A percentile compares a stretch with the other conserved stretches of the same genome.
Evolutionary conservation across 2,888 invertebrate species (phyloP).

Genomic region (Cenopis cana): DNA sequence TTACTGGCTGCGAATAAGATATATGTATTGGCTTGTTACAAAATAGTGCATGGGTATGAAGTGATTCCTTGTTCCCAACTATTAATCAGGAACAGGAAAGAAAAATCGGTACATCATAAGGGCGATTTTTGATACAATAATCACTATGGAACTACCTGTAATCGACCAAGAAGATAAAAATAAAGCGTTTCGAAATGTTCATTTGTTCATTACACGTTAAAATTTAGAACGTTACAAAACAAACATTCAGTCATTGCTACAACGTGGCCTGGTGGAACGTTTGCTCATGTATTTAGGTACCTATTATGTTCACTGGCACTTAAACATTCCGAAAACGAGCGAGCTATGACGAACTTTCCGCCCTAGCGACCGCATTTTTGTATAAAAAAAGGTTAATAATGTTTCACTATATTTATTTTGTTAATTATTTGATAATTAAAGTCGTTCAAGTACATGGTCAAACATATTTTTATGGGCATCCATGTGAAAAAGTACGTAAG

Average conservation of each 20-base stretch:
- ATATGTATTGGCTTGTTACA: too few species aligned
- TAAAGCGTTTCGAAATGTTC: background rate
- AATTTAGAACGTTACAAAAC: constrained; percentile 4
- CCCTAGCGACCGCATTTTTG: constrained; percentile 35
- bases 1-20: too few species aligned
- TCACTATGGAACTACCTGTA: too few species aligned
- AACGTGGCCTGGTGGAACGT: constrained; percentile 14
- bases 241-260: constrained; percentile 21
- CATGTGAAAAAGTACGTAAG: background rate
- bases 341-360: constrained; percentile 50
- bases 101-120: too few species aligned
- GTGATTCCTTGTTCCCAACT: too few species aligned
- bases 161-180: too few species aligned
- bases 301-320: constrained; percentile 19
- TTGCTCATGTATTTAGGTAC: constrained; percentile 27
- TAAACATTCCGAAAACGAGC: constrained; percentile 54
- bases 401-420: background rate
- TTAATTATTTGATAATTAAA: background rate
- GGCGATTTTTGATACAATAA: too few species aligned
- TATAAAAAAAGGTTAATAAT: background rate
- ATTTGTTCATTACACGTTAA: background rate
- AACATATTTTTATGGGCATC: background rate
- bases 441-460: background rate
- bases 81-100: too few species aligned
- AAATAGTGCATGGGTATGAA: too few species aligned